Base-by-base conservation (phyloP, 2,888 invertebrate genomes). In the Coleophora flavipennella region DNA sequence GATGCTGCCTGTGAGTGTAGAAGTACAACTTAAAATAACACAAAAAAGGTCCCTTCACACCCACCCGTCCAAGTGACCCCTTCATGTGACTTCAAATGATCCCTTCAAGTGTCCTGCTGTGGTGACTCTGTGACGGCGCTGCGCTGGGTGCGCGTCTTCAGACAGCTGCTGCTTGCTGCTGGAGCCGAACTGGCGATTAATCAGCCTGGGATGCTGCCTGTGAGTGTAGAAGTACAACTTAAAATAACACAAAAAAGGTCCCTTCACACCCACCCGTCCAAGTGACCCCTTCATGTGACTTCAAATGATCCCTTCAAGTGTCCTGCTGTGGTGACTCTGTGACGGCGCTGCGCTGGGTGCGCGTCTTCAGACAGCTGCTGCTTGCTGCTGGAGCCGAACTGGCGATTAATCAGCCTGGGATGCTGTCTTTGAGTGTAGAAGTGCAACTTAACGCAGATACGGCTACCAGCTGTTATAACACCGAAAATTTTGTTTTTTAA, bases 301-400 rank as follows among this genome's bases (percentile, higher is more conserved):
- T n/a, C n/a, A n/a, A n/a, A n/a, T n/a, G n/a, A n/a, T n/a, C n/a
- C n/a, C n/a, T n/a, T n/a, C n/a, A n/a, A n/a, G n/a, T 94, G 55
- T 90, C 89, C 49, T 79, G 85, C 46, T 87, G 86, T 40, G 83
- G 86, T 38, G 75, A 86, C 37, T 87, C 88, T 2, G 78, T 89
- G 44, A 91, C 90, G 1, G 85, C 91, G 37, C 85, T 90, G 45
- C 88, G 89, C 65, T 92, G 92, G 81, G 85, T 93, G 56, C 86
- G 89, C 11, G 80, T 92, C 51, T 87, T 91, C 66, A 71, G 84
- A 65, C 72, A 83, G 25, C 85, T 93, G 59, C 87, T 92, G 53
- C 76, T 85, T 46, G 83, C 85, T 45, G 75, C 86, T 39, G 50
- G 53, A 2, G 39, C 45, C 26, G 42, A 48, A 40, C 20, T 20